Percentiles rank a stretch among this genome's conserved stretches.
phyloP scores from a whole-genome alignment of 1,140 invertebrate genomes.

The Drosophila nannoptera region DNA sequence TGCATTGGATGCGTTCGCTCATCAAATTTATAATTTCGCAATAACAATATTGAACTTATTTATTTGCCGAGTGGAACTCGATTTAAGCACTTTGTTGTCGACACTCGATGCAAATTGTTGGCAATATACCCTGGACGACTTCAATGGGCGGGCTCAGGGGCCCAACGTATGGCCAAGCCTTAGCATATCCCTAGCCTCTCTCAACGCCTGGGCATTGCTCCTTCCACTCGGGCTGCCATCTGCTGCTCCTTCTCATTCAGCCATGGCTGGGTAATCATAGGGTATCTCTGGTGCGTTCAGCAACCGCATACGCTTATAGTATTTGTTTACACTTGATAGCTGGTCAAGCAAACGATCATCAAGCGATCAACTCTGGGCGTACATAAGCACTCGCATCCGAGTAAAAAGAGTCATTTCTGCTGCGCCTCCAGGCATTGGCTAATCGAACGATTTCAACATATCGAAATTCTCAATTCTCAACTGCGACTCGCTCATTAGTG shows the following conservation, averaged over 20 bases:
- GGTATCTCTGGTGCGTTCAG: background rate
- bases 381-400: constrained; percentile 20
- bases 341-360: constrained; percentile 7
- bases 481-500: constrained; percentile 32
- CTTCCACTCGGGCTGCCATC: background rate
- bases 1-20: constrained; percentile 35
- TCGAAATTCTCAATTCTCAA: background rate
- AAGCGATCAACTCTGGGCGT: constrained; percentile 5
- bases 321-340: constrained; percentile 33
- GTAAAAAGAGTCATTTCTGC: constrained; percentile 61
- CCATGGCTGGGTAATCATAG: background rate
- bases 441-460: constrained; percentile 45
- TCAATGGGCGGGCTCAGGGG: no score
- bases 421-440: constrained; percentile 30
- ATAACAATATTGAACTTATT: constrained; percentile 62
- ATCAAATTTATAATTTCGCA: constrained; percentile 50
- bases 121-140: constrained; percentile 15
- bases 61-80: constrained; percentile 27
- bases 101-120: constrained; percentile 1
- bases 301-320: background rate
- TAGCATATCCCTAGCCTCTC: no score
- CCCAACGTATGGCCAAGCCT: no score
- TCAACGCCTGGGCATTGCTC: no score
- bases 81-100: constrained; percentile 18
- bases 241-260: background rate